Conservation (phyloP, 1,140 invertebrate species). For the Vanessa atalanta region DNA sequence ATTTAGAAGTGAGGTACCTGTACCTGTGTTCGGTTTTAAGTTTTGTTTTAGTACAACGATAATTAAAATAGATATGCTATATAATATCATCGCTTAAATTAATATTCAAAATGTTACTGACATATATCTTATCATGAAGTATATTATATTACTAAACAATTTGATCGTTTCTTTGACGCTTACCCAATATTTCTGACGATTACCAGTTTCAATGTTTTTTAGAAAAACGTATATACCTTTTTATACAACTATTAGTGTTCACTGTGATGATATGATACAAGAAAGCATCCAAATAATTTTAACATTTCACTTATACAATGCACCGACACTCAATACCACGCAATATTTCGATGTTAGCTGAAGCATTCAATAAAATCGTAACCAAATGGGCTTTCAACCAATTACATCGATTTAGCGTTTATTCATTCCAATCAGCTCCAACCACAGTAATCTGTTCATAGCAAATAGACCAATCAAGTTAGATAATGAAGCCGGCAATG, state of each 20-base stretch:
- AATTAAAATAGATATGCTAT: too few species aligned
- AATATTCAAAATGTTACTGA: too few species aligned
- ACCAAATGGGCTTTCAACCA: constrained; percentile 17
- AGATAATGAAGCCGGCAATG: constrained; percentile 22
- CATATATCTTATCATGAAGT: too few species aligned
- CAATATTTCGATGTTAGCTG: constrained; percentile 7
- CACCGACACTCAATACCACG: not conserved
- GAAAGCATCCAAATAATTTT: not conserved
- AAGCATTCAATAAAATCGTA: constrained; percentile 16
- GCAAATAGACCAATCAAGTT: constrained; percentile 23
- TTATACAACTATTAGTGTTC: too few species aligned
- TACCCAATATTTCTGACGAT: too few species aligned
- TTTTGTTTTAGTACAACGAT: not conserved
- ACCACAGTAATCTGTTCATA: constrained; percentile 19
- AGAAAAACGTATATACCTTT: too few species aligned
- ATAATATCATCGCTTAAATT: too few species aligned
- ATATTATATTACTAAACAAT: too few species aligned
- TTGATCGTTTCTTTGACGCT: too few species aligned
- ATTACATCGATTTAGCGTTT: constrained; percentile 7
- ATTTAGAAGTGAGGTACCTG: not conserved
- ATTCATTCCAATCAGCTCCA: constrained; percentile 19
- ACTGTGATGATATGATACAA: not conserved
- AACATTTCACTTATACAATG: not conserved
- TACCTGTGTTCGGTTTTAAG: not conserved
- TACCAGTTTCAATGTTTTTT: too few species aligned